A percentile compares a stretch with the other conserved stretches of the same genome.
These are phyloP conservation scores for Rhamphomyia laevipes DNA, from an alignment of 2,888 invertebrate genomes.

Conservation along the genomic window DNA sequence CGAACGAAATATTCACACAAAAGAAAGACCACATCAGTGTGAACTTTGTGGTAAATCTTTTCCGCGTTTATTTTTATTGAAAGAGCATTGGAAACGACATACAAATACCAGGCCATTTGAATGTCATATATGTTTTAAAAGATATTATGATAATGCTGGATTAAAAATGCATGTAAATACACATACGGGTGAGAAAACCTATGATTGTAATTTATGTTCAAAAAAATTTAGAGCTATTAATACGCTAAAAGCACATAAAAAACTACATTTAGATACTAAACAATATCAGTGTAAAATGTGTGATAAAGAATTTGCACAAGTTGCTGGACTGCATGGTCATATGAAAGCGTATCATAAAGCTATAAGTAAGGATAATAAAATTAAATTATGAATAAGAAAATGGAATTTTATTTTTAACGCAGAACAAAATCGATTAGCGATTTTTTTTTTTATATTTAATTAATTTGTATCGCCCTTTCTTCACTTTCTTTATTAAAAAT, in stretches of 20 bases:
- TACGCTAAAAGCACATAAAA: background rate
- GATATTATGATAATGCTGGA: background rate
- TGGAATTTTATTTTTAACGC: too few species aligned
- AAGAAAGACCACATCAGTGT: conserved; percentile 1
- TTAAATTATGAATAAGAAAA: conserved; percentile 1
- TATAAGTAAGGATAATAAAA: background rate
- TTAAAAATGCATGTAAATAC: background rate
- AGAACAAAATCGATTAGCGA: too few species aligned
- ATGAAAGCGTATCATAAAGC: background rate
- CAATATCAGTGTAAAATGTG: background rate
- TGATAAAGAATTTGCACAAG: background rate
- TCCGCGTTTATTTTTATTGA: background rate
- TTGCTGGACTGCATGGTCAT: background rate
- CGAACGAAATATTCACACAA: background rate
- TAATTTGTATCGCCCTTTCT: too few species aligned
- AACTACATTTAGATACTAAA: background rate
- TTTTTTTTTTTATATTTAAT: too few species aligned
- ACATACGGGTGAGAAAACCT: conserved; percentile 1
- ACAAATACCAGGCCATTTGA: background rate
- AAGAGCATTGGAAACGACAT: background rate
- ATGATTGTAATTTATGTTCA: conserved; percentile 2
- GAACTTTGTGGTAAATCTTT: conserved; percentile 3
- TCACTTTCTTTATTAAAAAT: too few species aligned
- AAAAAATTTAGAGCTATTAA: background rate
- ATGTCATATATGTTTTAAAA: background rate